Base-by-base conservation (phyloP, 2,797 vertebrate species). In the Mormyrus hasselquistii region DNA sequence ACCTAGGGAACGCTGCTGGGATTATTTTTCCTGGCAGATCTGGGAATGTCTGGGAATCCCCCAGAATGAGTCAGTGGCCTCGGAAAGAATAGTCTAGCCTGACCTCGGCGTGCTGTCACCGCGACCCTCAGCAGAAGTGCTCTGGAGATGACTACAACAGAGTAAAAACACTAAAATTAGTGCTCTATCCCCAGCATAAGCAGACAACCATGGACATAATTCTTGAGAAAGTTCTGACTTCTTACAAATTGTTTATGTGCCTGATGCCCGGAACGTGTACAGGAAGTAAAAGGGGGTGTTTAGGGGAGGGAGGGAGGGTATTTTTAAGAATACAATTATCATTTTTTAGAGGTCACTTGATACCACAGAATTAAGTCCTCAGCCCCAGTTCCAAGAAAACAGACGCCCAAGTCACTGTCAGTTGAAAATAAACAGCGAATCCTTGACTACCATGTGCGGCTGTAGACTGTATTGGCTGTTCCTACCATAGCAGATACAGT, bases 351-450 rank as follows among this genome's bases (percentile, higher is more conserved):
- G 76, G 76, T 82, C 76, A 82, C 41, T 82, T 82, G 76, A 82
- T 47, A 79, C 73, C 16, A 47, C 19, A n/a, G 38, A 82, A 82
- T 82, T 82, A 73, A 85, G 84, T 52, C 52, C 9, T 29, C 5
- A 2, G 76, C 76, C 19, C 41, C 38, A 47, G 41, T 82, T 82
- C 76, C 76, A 82, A 44, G 76, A 82, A 47, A 82, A n/a, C 7
- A 25, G 82, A 85, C 25, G 79, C 19, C 50, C 34, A 53, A 86
- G 59, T 19, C 25, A 44, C 49, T 62, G 57, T 86, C 82, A 41
- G 82, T 86, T 76, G 2, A 12, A 89, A 52, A 79, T 89, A 92
- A 94, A 93, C 91, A 93, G 69, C 49, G 59, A 1, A 91, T 89
- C 90, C 88, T 93, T 91, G 90, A 92, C 53, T 73, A 90, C 50